phyloP scores from a whole-genome alignment of 2,888 invertebrate species.

The Synergus umbraculus region DNA sequence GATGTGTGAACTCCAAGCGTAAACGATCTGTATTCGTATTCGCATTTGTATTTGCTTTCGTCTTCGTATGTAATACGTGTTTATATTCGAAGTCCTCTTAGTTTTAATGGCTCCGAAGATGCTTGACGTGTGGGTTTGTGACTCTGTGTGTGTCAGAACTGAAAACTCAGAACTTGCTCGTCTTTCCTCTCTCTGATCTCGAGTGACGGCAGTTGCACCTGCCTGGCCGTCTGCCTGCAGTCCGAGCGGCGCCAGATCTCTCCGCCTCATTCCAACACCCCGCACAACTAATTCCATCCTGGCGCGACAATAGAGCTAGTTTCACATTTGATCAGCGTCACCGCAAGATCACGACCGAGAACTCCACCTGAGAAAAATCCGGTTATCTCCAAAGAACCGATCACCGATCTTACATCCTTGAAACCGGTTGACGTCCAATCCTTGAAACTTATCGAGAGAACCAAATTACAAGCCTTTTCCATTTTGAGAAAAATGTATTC shows the following conservation, averaged over 20 bases:
- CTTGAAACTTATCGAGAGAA: constrained; percentile 6
- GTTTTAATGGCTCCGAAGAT: constrained; percentile 8
- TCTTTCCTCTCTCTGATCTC: constrained; percentile 46
- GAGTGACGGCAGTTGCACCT: constrained; percentile 60
- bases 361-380: constrained; percentile 28
- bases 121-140: neutral
- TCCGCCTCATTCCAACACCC: constrained; percentile 56
- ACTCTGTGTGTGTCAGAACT: constrained; percentile 1
- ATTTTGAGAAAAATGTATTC: constrained; percentile 28
- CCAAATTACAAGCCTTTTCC: constrained; percentile 37
- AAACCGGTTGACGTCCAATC: constrained; percentile 5
- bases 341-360: constrained; percentile 11
- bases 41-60: neutral
- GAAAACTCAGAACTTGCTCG: constrained; percentile 23
- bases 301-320: constrained; percentile 43
- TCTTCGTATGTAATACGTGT: neutral
- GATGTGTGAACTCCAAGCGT: neutral
- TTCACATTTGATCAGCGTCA: constrained; percentile 40
- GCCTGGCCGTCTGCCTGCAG: constrained; percentile 62
- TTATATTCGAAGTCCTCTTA: constrained; percentile 15
- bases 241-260: constrained; percentile 58
- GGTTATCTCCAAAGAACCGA: constrained; percentile 21
- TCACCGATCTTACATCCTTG: constrained; percentile 14
- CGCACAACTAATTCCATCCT: constrained; percentile 55
- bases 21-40: neutral